phyloP scores from a whole-genome alignment of 2,888 invertebrate species.

The Pachymerium ferrugineum region DNA sequence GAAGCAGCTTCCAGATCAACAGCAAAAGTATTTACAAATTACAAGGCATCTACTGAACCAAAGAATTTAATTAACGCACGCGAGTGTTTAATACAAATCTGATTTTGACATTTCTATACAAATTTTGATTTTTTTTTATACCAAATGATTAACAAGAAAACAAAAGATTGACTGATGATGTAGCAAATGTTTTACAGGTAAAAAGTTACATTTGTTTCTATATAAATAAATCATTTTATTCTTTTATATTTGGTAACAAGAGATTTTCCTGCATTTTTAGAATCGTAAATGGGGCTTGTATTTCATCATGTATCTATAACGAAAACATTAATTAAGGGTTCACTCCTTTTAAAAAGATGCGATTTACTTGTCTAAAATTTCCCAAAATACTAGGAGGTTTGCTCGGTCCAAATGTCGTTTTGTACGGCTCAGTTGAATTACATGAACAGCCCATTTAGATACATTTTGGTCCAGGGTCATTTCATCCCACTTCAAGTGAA shows the following conservation, averaged over 20 bases:
- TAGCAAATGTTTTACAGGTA: background rate
- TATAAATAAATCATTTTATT: background rate
- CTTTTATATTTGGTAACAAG: background rate
- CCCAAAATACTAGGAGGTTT: constrained; percentile 93
- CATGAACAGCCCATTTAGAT: constrained; percentile 91
- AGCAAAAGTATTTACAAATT: no score
- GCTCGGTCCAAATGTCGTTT: constrained; percentile 97
- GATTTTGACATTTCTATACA: background rate
- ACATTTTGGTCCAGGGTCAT: constrained; percentile 92
- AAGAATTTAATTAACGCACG: no score
- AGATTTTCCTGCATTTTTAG: no score
- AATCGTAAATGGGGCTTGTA: constrained; percentile 80
- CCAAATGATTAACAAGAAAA: no score
- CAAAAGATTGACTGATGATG: background rate
- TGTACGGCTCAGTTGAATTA: constrained; percentile 82
- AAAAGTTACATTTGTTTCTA: background rate
- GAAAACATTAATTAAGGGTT: constrained; percentile 39
- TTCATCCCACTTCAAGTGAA: constrained; percentile 94
- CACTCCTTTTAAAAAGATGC: background rate
- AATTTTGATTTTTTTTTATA: background rate
- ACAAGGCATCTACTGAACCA: no score
- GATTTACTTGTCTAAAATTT: constrained; percentile 83
- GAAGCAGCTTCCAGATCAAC: no score
- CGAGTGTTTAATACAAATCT: no score
- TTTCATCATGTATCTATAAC: constrained; percentile 76